Base-by-base conservation (phyloP, 2,797 vertebrate species). In the Acanthopagrus latus region DNA sequence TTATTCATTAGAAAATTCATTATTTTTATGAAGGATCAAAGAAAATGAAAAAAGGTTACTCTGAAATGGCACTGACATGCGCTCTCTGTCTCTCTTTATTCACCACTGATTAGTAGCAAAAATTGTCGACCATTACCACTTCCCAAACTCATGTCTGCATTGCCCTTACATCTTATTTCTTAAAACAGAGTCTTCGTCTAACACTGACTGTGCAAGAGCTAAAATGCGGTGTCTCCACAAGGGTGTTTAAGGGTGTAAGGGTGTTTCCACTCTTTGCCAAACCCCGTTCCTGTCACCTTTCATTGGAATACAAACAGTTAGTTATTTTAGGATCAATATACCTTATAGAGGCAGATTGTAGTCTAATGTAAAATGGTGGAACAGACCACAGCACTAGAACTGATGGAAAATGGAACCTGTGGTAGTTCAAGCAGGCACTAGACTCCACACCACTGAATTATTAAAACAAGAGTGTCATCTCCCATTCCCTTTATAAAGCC, bases 11-110 rank as follows among this genome's bases (percentile, higher is more conserved):
- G 10, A 52, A 52, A 27, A 27, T 27, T 27, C 25, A 27, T 27
- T 27, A 29, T 33, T 33, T 33, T 68, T 17, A 58, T 58, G 9
- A 56, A 68, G 60, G 63, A 78, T 66, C 63, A 78, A 78, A 66
- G 48, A 41, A 56, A 54, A 55, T 23, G 16, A n/a, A 20, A 60
- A 52, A 66, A 41, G 16, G 62, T 65, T 38, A 44, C 10, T 33
- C 12, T 56, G 17, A 65, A 38, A 73, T 25, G 14, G 23, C 47
- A 6, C 7, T 43, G 33, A 52, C 46, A 33, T 20, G 0, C 4
- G 27, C 12, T 48, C 47, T 20, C 47, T 50, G 18, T 20, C 21
- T 21, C 50, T 52, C 51, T 23, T 29, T 4, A 29, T 29, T 29
- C 4, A 29, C 29, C 27, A n/a, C 54, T 29, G 25, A 1, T 57